phyloP scores from a whole-genome alignment of 2,113 vertebrate genomes.

The Passer montanus region DNA sequence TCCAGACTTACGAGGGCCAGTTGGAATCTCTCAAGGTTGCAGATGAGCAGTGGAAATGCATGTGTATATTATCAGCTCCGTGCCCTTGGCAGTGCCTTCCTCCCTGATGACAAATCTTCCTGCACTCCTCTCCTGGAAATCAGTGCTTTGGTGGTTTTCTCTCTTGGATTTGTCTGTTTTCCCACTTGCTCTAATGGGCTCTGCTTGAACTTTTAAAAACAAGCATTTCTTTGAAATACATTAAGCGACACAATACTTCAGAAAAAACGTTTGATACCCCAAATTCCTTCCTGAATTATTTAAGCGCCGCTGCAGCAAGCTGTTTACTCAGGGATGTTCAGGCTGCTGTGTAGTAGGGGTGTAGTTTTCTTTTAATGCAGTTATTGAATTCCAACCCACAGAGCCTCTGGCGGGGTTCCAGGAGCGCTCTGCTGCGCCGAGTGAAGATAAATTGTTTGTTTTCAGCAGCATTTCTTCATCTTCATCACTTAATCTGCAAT shows the following conservation, averaged over 20 bases:
- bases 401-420: slow-evolving; percentile 20
- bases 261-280: neutral
- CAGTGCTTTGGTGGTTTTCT: neutral
- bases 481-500: slow-evolving; percentile 43
- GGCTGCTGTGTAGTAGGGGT: neutral
- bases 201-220: neutral
- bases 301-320: neutral
- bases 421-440: neutral
- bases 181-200: neutral
- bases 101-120: slow-evolving; percentile 8
- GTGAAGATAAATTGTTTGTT: slow-evolving; percentile 60
- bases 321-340: neutral
- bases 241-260: neutral
- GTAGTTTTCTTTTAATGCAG: slow-evolving; percentile 4
- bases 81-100: slow-evolving; percentile 58
- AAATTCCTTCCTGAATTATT: neutral
- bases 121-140: neutral
- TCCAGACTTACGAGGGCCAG: slow-evolving; percentile 10
- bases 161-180: neutral
- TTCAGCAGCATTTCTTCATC: slow-evolving; percentile 58
- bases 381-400: slow-evolving; percentile 11
- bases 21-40: slow-evolving; percentile 57
- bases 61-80: slow-evolving; percentile 17
- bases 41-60: slow-evolving; percentile 8
- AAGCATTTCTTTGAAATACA: neutral